Percentiles rank a stretch among this genome's conserved stretches.
Evolutionary conservation across 1,140 invertebrate species (phyloP).

Genomic region (Daktulosphaira vitifoliae): DNA sequence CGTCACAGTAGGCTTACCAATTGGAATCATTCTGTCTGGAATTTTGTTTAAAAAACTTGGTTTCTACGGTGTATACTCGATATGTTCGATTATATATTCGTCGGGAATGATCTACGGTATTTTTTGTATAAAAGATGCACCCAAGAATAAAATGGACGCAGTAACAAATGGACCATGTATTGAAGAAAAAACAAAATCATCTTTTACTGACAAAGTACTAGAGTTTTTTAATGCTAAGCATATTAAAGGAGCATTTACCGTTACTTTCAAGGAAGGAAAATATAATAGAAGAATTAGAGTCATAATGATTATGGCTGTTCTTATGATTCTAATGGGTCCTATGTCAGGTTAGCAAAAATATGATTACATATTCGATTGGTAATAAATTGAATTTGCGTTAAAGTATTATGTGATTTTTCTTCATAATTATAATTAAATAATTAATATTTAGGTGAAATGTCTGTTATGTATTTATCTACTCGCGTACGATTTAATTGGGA

Average conservation of each 20-base stretch:
- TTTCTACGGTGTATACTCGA: constrained; percentile 68
- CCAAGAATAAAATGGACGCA: constrained; percentile 19
- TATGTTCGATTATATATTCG: constrained; percentile 61
- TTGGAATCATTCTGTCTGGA: constrained; percentile 42
- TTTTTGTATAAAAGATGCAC: constrained; percentile 52
- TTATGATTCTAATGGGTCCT: constrained; percentile 74
- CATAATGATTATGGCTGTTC: constrained; percentile 63
- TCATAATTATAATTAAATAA: too few relatives aligned
- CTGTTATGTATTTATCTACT: constrained; percentile 69
- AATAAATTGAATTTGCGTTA: too few relatives aligned
- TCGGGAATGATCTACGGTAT: constrained; percentile 62
- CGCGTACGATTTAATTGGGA: constrained; percentile 74
- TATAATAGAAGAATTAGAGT: constrained; percentile 61
- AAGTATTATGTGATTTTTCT: too few relatives aligned
- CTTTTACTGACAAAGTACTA: constrained; percentile 40
- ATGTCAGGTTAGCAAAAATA: constrained; percentile 58
- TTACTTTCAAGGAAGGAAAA: constrained; percentile 63
- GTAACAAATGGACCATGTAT: not conserved
- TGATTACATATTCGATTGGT: too few relatives aligned
- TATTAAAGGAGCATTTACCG: constrained; percentile 61
- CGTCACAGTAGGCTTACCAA: constrained; percentile 66
- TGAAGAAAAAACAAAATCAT: too few relatives aligned
- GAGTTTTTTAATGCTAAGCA: constrained; percentile 66
- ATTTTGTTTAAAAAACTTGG: constrained; percentile 56
- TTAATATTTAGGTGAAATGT: constrained; percentile 59